These are phyloP conservation scores for Apeira syringaria DNA, from an alignment of 2,888 invertebrate genomes.

Conservation along the genomic window DNA sequence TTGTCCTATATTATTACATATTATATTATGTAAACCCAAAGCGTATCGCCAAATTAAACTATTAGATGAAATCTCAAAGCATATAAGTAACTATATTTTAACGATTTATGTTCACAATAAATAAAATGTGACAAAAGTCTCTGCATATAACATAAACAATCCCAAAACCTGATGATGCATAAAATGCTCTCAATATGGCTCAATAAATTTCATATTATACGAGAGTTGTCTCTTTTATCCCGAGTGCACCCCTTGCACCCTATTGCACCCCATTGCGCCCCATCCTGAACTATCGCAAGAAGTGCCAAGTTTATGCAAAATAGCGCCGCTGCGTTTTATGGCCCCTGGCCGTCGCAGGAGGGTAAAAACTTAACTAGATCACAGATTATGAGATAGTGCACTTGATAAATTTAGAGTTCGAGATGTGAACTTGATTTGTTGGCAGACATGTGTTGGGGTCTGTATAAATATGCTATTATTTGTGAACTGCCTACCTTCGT, in stretches of 20 bases:
- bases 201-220: slow-evolving; percentile 49
- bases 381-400: neutral
- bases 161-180: slow-evolving; percentile 9
- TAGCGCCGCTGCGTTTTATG: slow-evolving; percentile 60
- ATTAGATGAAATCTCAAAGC: too few relatives aligned
- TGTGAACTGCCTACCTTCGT: too few relatives aligned
- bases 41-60: too few relatives aligned
- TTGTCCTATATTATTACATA: too few relatives aligned
- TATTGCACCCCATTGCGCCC: slow-evolving; percentile 20
- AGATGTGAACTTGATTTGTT: slow-evolving; percentile 3
- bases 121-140: too few relatives aligned
- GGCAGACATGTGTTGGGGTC: too few relatives aligned
- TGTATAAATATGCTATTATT: too few relatives aligned
- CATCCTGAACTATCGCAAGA: slow-evolving; percentile 43
- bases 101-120: too few relatives aligned
- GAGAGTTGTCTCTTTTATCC: slow-evolving; percentile 41
- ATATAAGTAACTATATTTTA: too few relatives aligned
- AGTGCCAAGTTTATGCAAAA: slow-evolving; percentile 56
- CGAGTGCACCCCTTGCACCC: slow-evolving; percentile 27
- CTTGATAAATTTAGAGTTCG: slow-evolving; percentile 10
- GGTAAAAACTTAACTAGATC: slow-evolving; percentile 24
- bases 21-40: too few relatives aligned
- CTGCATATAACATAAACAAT: slow-evolving; percentile 7
- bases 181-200: slow-evolving; percentile 22
- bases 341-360: slow-evolving; percentile 29